These are phyloP conservation scores for Fringilla coelebs DNA, from an alignment of 2,797 vertebrate genomes.

Conservation along the genomic window DNA sequence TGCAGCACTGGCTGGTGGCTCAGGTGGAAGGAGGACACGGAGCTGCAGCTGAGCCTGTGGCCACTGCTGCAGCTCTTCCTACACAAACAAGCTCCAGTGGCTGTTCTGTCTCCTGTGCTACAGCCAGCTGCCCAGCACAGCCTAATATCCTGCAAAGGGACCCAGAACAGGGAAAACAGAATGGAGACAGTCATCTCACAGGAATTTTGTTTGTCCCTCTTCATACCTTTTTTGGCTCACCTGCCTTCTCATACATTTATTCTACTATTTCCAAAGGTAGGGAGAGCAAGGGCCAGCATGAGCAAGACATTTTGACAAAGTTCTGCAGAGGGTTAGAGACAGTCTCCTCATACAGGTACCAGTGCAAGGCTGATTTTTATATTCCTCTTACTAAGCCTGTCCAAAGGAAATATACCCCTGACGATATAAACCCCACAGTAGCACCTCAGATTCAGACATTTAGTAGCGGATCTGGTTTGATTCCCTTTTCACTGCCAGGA, in stretches of 20 bases:
- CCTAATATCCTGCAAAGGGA: background rate
- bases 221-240: background rate
- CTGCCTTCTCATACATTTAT: background rate
- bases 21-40: background rate
- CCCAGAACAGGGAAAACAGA: background rate
- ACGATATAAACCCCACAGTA: background rate
- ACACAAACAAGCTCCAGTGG: too few relatives aligned
- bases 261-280: background rate
- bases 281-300: background rate
- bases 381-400: background rate
- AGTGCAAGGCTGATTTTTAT: background rate
- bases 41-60: background rate
- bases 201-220: background rate
- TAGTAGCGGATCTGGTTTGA: background rate
- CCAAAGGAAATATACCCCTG: background rate
- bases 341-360: background rate
- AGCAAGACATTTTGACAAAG: background rate
- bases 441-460: background rate
- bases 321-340: background rate
- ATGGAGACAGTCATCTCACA: background rate
- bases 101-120: background rate
- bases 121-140: background rate
- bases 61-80: background rate
- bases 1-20: rapidly evolving
- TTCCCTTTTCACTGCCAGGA: background rate